phyloP scores from a whole-genome alignment of 64 coral and sea anemone species.

The Trachythela sp. region DNA sequence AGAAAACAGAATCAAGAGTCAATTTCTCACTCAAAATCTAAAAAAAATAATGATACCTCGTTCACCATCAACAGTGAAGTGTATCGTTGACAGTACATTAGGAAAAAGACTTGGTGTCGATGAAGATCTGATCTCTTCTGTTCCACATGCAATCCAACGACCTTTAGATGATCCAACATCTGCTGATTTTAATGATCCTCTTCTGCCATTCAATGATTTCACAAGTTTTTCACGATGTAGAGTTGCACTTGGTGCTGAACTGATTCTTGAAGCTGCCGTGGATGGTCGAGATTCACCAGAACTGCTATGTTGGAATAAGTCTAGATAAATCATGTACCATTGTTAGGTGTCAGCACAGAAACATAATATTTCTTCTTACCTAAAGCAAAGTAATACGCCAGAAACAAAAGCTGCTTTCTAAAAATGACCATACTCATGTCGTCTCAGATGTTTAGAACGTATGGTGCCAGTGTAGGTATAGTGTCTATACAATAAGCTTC shows the following conservation, averaged over 20 bases:
- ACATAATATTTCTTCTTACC: too few species aligned
- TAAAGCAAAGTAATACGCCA: too few species aligned
- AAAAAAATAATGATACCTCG: slow-evolving; percentile 48
- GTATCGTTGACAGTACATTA: slow-evolving; percentile 61
- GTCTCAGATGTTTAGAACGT: too few species aligned
- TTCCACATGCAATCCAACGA: neutral
- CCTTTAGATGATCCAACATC: neutral
- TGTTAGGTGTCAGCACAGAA: too few species aligned
- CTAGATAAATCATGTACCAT: neutral
- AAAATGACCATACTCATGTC: too few species aligned
- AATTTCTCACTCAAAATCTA: neutral
- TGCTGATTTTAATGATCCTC: neutral
- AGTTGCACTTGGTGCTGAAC: neutral
- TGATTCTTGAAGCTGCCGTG: neutral
- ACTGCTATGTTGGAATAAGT: neutral
- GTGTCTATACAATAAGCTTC: too few species aligned
- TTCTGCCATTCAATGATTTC: neutral
- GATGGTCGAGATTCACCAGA: neutral
- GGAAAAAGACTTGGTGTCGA: slow-evolving; percentile 76
- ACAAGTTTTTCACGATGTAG: neutral
- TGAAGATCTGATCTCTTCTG: slow-evolving; percentile 20
- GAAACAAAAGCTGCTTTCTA: too few species aligned
- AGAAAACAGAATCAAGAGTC: too few species aligned
- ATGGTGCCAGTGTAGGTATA: too few species aligned
- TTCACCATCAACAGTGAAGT: slow-evolving; percentile 89